Evolutionary conservation across 2,113 vertebrate genomes (phyloP), one percentile per base, ranked within the genome.

Genomic region (Numida meleagris): DNA sequence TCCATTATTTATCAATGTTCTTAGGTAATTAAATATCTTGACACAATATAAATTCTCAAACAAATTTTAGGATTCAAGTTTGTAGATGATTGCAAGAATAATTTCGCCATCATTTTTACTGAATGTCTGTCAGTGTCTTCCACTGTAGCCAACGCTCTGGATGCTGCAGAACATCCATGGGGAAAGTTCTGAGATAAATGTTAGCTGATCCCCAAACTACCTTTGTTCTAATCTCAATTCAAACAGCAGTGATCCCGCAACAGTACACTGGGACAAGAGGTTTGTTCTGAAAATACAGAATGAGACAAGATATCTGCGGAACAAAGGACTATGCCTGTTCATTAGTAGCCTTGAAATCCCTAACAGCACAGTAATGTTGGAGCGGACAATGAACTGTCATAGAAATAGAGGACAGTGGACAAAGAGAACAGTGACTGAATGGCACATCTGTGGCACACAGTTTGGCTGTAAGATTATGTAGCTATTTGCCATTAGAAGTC

Each of bases 381-480:
- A 84, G 89, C 25, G 81, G 74, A 78, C 65, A 94, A 95, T 38
- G 76, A 90, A 90, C 66, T 65, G 33, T 76, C 75, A 67, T 66
- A 62, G 91, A 80, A 94, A 90, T 55, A 94, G 72, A 95, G 59
- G 92, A 96, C 86, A 79, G 82, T 14, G 40, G 89, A 96, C 75
- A 76, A 91, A 92, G 96, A 79, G 50, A 95, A 51, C 63, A 89
- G 67, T 86, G 95, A 86, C 91, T 70, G 76, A 90, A 95, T 57
- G 96, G 46, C 29, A n/a, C 85, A 48, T 83, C 91, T 20, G 40
- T 91, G 79, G 70, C 93, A 89, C 84, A 83, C 17, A 18, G 71
- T 93, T 97, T 95, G 75, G 34, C 95, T 95, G 91, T 93, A 96
- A 95, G 63, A 75, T 94, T 94, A 93, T 90, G 94, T 93, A 95